These are phyloP conservation scores for Amblyornis subalaris DNA, from an alignment of 2,113 vertebrate genomes.

Conservation along the genomic window DNA sequence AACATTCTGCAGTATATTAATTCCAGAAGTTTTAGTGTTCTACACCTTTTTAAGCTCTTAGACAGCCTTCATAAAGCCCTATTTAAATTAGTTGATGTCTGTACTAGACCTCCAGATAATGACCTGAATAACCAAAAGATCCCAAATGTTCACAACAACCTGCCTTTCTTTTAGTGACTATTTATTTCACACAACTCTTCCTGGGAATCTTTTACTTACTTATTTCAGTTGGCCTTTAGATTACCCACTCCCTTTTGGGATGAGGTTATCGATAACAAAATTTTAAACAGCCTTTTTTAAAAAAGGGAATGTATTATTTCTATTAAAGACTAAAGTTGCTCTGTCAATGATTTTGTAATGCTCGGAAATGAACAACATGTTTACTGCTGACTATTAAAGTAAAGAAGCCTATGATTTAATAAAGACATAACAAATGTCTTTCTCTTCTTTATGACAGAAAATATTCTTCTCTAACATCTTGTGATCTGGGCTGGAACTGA, in stretches of 20 bases:
- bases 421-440: background rate
- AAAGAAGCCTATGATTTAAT: slow-evolving; percentile 42
- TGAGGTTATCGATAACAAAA: background rate
- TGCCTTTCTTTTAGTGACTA: background rate
- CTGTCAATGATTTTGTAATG: background rate
- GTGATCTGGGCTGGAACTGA: slow-evolving; percentile 42
- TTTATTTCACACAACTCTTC: background rate
- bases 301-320: background rate
- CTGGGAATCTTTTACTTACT: background rate
- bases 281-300: background rate
- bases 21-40: background rate
- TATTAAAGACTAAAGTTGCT: background rate
- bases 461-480: slow-evolving; percentile 2
- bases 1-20: background rate
- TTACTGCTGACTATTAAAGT: background rate
- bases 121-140: background rate
- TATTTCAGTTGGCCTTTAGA: background rate
- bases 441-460: background rate
- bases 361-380: background rate
- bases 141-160: background rate
- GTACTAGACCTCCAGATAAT: background rate
- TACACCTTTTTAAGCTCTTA: background rate
- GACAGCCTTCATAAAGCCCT: background rate
- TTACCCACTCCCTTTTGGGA: background rate
- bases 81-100: background rate